phyloP scores from a whole-genome alignment of 1,140 invertebrate genomes.

The Drosophila chauvacae region DNA sequence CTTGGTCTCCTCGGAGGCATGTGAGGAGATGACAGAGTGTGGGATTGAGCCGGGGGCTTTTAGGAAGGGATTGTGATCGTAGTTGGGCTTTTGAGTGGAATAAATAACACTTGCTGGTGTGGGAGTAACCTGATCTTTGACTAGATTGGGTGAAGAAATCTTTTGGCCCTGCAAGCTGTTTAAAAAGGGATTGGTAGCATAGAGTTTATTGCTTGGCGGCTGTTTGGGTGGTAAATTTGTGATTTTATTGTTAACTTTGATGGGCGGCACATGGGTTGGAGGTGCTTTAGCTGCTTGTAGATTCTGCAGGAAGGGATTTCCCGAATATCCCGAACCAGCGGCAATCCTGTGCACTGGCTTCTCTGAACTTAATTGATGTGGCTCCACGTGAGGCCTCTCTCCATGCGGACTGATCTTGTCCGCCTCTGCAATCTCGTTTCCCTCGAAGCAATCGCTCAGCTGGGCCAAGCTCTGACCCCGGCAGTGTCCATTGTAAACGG shows the following conservation, averaged over 20 bases:
- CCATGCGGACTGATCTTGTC: conserved; percentile 19
- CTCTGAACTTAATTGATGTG: neutral
- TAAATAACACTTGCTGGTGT: neutral
- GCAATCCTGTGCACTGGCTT: conserved; percentile 23
- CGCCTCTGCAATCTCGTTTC: conserved; percentile 56
- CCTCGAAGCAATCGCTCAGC: conserved; percentile 62
- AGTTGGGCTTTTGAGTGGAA: conserved; percentile 23
- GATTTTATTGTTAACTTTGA: conserved; percentile 25
- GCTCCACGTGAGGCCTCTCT: conserved; percentile 10
- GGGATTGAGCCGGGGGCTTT: conserved; percentile 25
- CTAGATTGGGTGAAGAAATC: neutral
- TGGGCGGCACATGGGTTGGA: conserved; percentile 3
- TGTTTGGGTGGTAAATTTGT: conserved; percentile 1
- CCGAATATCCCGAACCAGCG: conserved; percentile 1
- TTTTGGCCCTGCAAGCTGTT: conserved; percentile 25
- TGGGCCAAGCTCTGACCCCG: conserved; percentile 41
- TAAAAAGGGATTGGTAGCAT: conserved; percentile 54
- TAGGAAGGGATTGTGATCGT: conserved; percentile 60
- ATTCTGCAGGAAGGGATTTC: conserved; percentile 41
- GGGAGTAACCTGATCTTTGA: neutral
- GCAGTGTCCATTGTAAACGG: conserved; percentile 65
- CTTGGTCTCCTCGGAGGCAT: conserved; percentile 5
- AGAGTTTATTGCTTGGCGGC: conserved; percentile 27
- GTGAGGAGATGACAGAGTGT: conserved; percentile 5
- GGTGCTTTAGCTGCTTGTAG: conserved; percentile 17